Base-by-base conservation (phyloP, 2,797 vertebrate species). In the Pseudochaenichthys georgianus region DNA sequence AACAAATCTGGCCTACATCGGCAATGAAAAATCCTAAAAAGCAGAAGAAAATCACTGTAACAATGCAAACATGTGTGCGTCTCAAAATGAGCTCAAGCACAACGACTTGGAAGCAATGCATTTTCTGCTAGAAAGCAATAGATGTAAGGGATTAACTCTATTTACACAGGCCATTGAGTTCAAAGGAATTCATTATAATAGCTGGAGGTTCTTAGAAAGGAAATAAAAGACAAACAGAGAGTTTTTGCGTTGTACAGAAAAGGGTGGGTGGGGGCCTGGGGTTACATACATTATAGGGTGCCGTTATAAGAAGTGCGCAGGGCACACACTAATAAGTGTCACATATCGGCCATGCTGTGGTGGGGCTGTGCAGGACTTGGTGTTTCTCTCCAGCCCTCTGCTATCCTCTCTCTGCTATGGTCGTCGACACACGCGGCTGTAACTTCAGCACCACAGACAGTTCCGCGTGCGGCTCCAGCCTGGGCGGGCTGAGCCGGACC, bases 381-480 rank as follows among this genome's bases (percentile, higher is more conserved):
- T 10, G 17, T 41, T n/a, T 12, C 63, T 84, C 60, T 34, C 13
- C 71, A 54, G 19, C 48, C 51, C 46, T 42, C 47, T 9, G 52
- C 61, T 47, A 70, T 52, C 0, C 48, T 50, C 41, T 45, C 58
- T 38, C 66, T 83, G 85, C 79, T 62, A 93, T 95, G 94, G 91
- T 94, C 69, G 67, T 86, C 81, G 75, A 87, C 70, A 31, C 34
- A 8, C 71, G 53, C 58, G 75, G 13, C 9, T 78, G 45, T 50
- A 94, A 93, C 73, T 89, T 90, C 80, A 94, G 92, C 90, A 90
- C 87, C 84, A 78, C 78, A 51, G 92, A 90, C 87, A 93, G 87
- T 84, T 79, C 86, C 57, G 38, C 71, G 16, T 52, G 82, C 70
- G 47, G 62, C 50, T 50, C 72, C 65, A 84, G 70, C 68, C 48